Conservation (phyloP, 2,797 vertebrate genomes). For the Botia almorhae region DNA sequence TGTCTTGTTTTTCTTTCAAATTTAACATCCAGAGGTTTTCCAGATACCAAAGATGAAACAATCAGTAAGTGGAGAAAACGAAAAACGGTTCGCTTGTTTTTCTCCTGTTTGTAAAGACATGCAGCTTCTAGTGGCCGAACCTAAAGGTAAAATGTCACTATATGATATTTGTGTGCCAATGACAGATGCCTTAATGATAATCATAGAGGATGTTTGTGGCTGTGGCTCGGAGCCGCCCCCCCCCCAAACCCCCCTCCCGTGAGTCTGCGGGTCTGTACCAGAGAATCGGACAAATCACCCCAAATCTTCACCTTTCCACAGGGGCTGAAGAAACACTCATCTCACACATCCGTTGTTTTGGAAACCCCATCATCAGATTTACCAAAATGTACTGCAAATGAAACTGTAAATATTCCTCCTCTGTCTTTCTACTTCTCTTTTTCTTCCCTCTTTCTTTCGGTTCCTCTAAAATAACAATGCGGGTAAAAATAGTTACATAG, state of each 20-base stretch:
- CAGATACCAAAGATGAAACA: conserved; percentile 61
- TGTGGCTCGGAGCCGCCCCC: conserved; percentile 65
- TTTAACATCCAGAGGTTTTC: conserved; percentile 49
- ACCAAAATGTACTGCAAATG: conserved; percentile 67
- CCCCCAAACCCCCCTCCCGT: conserved; percentile 60
- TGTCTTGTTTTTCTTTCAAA: conserved; percentile 33
- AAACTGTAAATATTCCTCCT: conserved; percentile 75
- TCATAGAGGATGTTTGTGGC: conserved; percentile 77
- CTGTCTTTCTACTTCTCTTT: conserved; percentile 25
- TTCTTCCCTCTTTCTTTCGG: conserved; percentile 55
- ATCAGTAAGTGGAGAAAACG: conserved; percentile 58
- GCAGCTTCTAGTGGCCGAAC: conserved; percentile 79
- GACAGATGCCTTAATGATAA: conserved; percentile 95
- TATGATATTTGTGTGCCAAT: conserved; percentile 90
- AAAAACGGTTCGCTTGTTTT: conserved; percentile 48
- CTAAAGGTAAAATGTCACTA: conserved; percentile 83
- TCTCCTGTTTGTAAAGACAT: conserved; percentile 48
- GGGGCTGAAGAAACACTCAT: conserved; percentile 68
- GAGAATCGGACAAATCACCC: conserved; percentile 68
- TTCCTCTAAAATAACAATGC: conserved; percentile 83
- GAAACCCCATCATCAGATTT: conserved; percentile 51
- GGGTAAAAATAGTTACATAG: conserved; percentile 87
- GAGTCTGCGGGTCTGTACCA: conserved; percentile 71
- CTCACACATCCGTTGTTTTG: conserved; percentile 49
- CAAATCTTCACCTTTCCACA: conserved; percentile 32